These are phyloP conservation scores for Amphibalanus amphitrite DNA, from an alignment of 1,140 invertebrate genomes.

Conservation along the genomic window DNA sequence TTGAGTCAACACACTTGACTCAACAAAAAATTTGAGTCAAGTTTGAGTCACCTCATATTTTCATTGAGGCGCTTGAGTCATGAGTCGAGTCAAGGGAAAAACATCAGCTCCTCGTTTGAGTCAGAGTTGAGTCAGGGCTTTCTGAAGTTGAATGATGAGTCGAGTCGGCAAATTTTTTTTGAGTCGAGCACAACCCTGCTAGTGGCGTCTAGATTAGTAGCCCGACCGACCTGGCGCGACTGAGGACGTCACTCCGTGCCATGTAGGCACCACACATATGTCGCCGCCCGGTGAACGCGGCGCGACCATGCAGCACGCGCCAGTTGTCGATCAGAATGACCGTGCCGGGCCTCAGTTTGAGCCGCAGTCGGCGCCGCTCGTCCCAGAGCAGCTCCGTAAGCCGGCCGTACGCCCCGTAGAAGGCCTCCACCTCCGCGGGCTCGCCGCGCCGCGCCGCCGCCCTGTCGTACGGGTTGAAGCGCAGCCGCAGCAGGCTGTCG, in stretches of 20 bases:
- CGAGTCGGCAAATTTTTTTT: no score
- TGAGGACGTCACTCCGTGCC: slow-evolving; percentile 13
- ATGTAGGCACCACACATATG: slow-evolving; percentile 17
- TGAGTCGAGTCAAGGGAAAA: no score
- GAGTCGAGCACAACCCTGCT: no score
- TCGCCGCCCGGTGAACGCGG: slow-evolving; percentile 22
- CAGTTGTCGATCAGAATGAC: slow-evolving; percentile 33
- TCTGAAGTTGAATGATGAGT: no score
- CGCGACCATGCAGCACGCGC: slow-evolving; percentile 29
- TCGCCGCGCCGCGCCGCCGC: slow-evolving; percentile 8
- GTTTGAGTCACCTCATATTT: no score
- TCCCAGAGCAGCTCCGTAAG: no score
- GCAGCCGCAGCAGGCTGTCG: slow-evolving; percentile 3
- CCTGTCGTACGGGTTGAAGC: slow-evolving; percentile 7
- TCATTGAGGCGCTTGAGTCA: no score
- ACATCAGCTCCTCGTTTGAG: no score
- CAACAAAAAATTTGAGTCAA: no score
- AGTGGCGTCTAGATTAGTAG: background rate
- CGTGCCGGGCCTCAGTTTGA: slow-evolving; percentile 19
- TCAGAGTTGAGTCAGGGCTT: no score
- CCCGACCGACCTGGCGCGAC: slow-evolving; percentile 5
- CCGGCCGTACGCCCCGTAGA: background rate
- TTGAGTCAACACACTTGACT: no score
- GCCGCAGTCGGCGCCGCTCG: no score
- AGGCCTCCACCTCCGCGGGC: slow-evolving; percentile 13